phyloP scores from a whole-genome alignment of 2,888 invertebrate genomes.

The Sinelater perroti region DNA sequence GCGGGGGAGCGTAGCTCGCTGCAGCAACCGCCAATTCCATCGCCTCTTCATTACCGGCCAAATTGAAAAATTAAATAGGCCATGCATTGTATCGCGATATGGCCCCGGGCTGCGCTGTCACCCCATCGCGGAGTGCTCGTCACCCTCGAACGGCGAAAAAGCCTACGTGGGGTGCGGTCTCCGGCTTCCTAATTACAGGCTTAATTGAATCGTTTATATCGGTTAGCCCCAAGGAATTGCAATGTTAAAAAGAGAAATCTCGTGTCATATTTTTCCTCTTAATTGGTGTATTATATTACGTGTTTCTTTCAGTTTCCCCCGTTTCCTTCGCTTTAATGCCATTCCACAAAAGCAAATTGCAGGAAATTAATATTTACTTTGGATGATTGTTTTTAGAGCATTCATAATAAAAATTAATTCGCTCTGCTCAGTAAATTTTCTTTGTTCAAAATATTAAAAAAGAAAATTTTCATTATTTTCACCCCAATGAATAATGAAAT shows the following conservation, averaged over 20 bases:
- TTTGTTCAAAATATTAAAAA: too few species aligned
- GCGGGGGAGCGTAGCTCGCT: constrained; percentile 10
- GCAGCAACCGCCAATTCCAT: constrained; percentile 15
- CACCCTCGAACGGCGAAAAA: constrained; percentile 23
- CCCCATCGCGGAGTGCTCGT: constrained; percentile 14
- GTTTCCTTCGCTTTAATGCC: too few species aligned
- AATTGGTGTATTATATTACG: too few species aligned
- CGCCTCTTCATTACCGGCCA: constrained; percentile 14
- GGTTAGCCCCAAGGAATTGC: constrained; percentile 44
- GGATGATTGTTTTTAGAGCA: too few species aligned
- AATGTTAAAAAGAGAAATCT: constrained; percentile 38
- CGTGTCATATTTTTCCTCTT: constrained; percentile 6
- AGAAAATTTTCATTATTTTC: too few species aligned
- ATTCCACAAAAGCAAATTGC: too few species aligned
- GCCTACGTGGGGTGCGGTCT: constrained; percentile 27
- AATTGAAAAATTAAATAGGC: constrained; percentile 23
- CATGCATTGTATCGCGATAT: constrained; percentile 14
- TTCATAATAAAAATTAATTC: too few species aligned
- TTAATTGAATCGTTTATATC: constrained; percentile 47
- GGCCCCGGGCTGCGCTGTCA: constrained; percentile 1
- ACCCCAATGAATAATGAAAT: too few species aligned
- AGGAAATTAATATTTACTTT: too few species aligned
- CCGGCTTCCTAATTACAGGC: constrained; percentile 43
- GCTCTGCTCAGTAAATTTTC: too few species aligned
- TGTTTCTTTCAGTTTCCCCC: too few species aligned